Evolutionary conservation across 1,140 invertebrate genomes (phyloP).

Genomic region (Papilio polytes): DNA sequence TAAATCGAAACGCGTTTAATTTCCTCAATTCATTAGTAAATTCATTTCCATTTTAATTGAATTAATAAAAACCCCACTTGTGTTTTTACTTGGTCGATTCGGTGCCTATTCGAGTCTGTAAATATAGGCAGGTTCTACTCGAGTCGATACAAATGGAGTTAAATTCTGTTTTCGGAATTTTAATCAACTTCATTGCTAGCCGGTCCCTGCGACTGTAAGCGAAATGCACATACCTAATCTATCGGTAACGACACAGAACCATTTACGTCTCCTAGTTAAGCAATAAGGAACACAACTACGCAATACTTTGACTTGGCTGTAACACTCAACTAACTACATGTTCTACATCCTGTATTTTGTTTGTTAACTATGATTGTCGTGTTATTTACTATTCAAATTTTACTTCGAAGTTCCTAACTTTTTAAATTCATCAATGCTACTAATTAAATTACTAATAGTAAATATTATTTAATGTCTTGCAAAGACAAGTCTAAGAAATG

Average conservation of each 20-base stretch:
- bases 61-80: constrained; percentile 8
- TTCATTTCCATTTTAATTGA: constrained; percentile 10
- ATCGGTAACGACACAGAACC: constrained; percentile 50
- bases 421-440: not conserved
- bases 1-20: constrained; percentile 1
- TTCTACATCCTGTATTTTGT: constrained; percentile 29
- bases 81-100: not conserved
- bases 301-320: constrained; percentile 45
- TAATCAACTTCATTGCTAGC: constrained; percentile 44
- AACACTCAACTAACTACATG: constrained; percentile 47
- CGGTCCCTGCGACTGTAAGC: constrained; percentile 41
- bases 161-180: constrained; percentile 48
- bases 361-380: not conserved
- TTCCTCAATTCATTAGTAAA: constrained; percentile 23
- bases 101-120: not conserved
- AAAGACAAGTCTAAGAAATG: too few species aligned
- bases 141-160: constrained; percentile 37
- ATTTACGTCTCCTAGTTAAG: constrained; percentile 58
- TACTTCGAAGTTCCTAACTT: not conserved
- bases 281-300: constrained; percentile 59
- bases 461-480: too few species aligned
- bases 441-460: too few species aligned
- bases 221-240: constrained; percentile 46
- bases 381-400: not conserved
- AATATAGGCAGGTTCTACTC: constrained; percentile 30